Evolutionary conservation across 1,140 invertebrate genomes (phyloP).

Genomic region (Ectropis grisescens): DNA sequence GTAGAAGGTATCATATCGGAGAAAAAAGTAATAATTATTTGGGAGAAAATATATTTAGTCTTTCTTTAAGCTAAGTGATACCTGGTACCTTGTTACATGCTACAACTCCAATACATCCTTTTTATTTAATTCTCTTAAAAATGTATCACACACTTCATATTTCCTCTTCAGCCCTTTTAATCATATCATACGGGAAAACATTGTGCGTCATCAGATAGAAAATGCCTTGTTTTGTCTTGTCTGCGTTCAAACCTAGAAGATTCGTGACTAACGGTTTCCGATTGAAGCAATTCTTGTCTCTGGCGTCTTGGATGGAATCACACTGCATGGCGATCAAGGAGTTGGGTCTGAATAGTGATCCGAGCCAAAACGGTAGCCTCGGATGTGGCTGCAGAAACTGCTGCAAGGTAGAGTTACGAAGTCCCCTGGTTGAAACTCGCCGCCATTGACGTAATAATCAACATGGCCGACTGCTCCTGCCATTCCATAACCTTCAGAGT

Average conservation of each 20-base stretch:
- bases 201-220: conserved; percentile 37
- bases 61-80: too few relatives aligned
- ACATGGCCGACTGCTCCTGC: conserved; percentile 73
- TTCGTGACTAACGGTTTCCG: conserved; percentile 29
- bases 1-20: too few relatives aligned
- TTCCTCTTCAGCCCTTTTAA: conserved; percentile 28
- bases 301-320: conserved; percentile 41
- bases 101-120: too few relatives aligned
- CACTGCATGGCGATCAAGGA: conserved; percentile 41
- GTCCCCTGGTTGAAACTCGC: conserved; percentile 75
- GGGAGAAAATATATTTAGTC: too few relatives aligned
- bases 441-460: conserved; percentile 80
- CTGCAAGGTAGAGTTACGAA: conserved; percentile 29
- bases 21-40: too few relatives aligned
- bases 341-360: conserved; percentile 22
- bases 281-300: conserved; percentile 32
- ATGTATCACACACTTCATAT: too few relatives aligned
- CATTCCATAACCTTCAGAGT: conserved; percentile 77
- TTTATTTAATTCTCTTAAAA: too few relatives aligned
- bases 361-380: conserved; percentile 29
- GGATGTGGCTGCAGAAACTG: conserved; percentile 33
- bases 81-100: too few relatives aligned
- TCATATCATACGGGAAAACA: conserved; percentile 32
- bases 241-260: conserved; percentile 26
- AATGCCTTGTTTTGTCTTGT: conserved; percentile 31